phyloP scores from a whole-genome alignment of 2,797 vertebrate species.

The Eospalax fontanierii region DNA sequence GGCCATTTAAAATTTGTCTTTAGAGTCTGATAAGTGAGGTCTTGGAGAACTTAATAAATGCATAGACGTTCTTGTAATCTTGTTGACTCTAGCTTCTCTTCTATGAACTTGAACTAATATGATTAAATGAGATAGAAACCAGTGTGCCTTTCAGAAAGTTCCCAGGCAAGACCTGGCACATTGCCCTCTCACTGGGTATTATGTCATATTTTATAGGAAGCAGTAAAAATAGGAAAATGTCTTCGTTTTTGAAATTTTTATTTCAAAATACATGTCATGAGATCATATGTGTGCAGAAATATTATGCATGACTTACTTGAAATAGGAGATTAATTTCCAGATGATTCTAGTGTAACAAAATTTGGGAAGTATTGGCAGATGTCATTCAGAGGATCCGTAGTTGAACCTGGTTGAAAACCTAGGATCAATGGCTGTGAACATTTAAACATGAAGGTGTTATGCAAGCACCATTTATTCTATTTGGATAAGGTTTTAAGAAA shows the following conservation, averaged over 20 bases:
- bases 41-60: background rate
- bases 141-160: background rate
- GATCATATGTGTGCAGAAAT: background rate
- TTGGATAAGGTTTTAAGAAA: background rate
- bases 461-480: background rate
- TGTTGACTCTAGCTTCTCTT: conserved; percentile 10
- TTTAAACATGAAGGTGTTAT: conserved; percentile 15
- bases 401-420: background rate
- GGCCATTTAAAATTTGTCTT: background rate
- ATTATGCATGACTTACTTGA: background rate
- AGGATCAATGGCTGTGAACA: background rate
- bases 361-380: background rate
- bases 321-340: background rate
- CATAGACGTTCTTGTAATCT: background rate
- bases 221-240: background rate
- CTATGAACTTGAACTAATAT: conserved; percentile 32
- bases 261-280: background rate
- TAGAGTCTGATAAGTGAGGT: background rate
- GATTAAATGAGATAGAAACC: background rate
- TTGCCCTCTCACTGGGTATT: background rate
- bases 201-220: background rate
- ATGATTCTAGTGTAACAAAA: background rate
- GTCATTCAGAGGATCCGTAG: background rate
- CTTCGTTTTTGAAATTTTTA: conserved; percentile 14
- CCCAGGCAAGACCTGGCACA: background rate